A percentile compares a stretch with the other conserved stretches of the same genome.
These are phyloP conservation scores for Eumacrocentrus americanus DNA, from an alignment of 2,888 invertebrate genomes.

Conservation along the genomic window DNA sequence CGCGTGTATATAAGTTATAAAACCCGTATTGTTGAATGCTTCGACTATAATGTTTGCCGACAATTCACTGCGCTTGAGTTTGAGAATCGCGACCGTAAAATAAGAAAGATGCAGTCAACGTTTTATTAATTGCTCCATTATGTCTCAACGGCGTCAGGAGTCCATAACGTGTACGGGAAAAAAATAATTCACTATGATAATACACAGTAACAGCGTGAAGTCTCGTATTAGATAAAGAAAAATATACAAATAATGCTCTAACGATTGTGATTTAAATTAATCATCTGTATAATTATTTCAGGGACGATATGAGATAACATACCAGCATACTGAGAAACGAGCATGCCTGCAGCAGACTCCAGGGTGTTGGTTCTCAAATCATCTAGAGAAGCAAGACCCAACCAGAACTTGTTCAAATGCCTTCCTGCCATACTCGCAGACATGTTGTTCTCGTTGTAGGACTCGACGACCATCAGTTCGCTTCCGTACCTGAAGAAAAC, in stretches of 20 bases:
- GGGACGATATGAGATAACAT: slow-evolving; percentile 31
- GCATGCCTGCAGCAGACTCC: slow-evolving; percentile 87
- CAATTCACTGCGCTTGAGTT: slow-evolving; percentile 13
- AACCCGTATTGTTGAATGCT: slow-evolving; percentile 1
- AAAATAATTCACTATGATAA: slow-evolving; percentile 10
- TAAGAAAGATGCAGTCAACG: slow-evolving; percentile 20
- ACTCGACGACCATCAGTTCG: slow-evolving; percentile 90
- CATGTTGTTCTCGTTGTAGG: slow-evolving; percentile 89
- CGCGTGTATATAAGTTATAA: background rate
- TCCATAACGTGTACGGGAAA: slow-evolving; percentile 13
- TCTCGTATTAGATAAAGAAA: background rate
- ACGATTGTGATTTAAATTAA: background rate
- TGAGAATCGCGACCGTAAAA: slow-evolving; percentile 25
- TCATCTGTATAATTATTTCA: background rate
- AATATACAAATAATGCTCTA: slow-evolving; percentile 17
- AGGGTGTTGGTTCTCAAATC: slow-evolving; percentile 93
- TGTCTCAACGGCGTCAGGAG: slow-evolving; percentile 4
- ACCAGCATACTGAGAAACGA: slow-evolving; percentile 92
- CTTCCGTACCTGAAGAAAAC: slow-evolving; percentile 82
- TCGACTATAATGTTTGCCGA: background rate
- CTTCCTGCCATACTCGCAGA: slow-evolving; percentile 80
- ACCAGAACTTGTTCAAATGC: slow-evolving; percentile 80
- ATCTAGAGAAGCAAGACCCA: slow-evolving; percentile 88
- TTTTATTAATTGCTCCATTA: slow-evolving; percentile 32
- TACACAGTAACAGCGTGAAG: background rate